Conservation (phyloP, 1,140 invertebrate species). For the Philopotamus ludificatus region DNA sequence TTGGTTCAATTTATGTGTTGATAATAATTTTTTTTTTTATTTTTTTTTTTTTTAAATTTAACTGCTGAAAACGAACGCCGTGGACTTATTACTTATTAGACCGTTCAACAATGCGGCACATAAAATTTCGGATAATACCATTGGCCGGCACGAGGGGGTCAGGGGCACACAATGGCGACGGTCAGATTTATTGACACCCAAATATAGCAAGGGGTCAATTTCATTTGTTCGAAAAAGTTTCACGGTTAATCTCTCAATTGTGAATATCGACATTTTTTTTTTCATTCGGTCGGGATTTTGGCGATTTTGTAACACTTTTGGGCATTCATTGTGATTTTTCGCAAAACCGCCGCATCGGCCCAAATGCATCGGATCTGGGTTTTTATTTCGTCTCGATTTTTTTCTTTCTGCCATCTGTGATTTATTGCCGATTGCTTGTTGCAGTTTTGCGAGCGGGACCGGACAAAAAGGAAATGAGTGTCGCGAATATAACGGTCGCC, state of each 20-base stretch:
- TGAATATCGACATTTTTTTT: constrained; percentile 17
- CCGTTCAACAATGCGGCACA: neutral
- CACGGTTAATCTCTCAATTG: constrained; percentile 40
- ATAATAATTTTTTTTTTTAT: too few species aligned
- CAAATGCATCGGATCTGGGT: neutral
- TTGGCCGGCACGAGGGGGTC: constrained; percentile 30
- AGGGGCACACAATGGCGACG: constrained; percentile 31
- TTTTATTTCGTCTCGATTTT: neutral
- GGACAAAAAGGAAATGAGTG: neutral
- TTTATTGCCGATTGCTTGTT: constrained; percentile 11
- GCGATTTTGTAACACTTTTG: constrained; percentile 12
- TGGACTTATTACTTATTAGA: neutral
- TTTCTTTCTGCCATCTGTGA: constrained; percentile 1
- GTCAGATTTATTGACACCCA: constrained; percentile 41
- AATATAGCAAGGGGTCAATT: constrained; percentile 36
- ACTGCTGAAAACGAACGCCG: too few species aligned
- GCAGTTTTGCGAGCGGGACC: neutral
- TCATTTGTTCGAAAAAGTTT: constrained; percentile 35
- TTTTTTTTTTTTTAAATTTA: too few species aligned
- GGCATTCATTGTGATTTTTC: constrained; percentile 7
- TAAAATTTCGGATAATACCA: neutral
- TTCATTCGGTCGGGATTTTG: constrained; percentile 2
- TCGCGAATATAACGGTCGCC: neutral
- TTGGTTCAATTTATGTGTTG: too few species aligned
- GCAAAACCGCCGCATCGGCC: too few species aligned